Base-by-base conservation (phyloP, 1,140 invertebrate genomes). In the Liolophura sinensis region DNA sequence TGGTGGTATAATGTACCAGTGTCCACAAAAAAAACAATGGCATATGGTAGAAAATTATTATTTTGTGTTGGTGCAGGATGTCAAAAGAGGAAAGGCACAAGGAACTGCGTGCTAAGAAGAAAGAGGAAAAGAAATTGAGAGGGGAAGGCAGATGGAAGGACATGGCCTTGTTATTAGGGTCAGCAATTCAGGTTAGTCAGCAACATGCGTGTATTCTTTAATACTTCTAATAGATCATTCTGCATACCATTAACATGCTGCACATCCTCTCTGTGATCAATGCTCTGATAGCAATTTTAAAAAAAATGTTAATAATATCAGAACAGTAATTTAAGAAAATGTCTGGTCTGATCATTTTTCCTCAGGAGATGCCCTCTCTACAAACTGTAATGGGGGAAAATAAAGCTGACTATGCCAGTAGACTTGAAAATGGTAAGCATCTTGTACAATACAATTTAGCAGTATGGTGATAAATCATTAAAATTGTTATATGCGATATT, bases 121-220 rank as follows among this genome's bases (percentile, higher is more conserved):
- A 69, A 58, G 69, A 82, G 46, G 79, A 82, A 62, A 79, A 77
- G 61, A 68, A 65, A 61, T 47, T 81, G 40, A 69, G 75, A 68
- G 72, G 71, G 63, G 72, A 78, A 60, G 79, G 79, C 7, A 72
- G 71, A 51, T 52, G 73, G 18, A 60, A 73, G n/a, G 78, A 80
- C 20, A 73, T 81, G 73, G 72, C 61, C 31, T 14, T 24, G 25
- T 52, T 81, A 0, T 67, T 78, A 18, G 76, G 77, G 15, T 65
- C 67, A 9, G 73, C 66, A 31, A 60, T 60, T 61, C 70, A 71
- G 69, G 73, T 73, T 25, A 22, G 18, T 11, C n/a, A n/a, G n/a
- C n/a, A n/a, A n/a, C n/a, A n/a, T n/a, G n/a, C n/a, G n/a, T n/a
- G n/a, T n/a, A n/a, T n/a, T n/a, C n/a, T n/a, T n/a, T n/a, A n/a